Conservation (phyloP, 2,113 vertebrate genomes). For the Plectropomus leopardus region DNA sequence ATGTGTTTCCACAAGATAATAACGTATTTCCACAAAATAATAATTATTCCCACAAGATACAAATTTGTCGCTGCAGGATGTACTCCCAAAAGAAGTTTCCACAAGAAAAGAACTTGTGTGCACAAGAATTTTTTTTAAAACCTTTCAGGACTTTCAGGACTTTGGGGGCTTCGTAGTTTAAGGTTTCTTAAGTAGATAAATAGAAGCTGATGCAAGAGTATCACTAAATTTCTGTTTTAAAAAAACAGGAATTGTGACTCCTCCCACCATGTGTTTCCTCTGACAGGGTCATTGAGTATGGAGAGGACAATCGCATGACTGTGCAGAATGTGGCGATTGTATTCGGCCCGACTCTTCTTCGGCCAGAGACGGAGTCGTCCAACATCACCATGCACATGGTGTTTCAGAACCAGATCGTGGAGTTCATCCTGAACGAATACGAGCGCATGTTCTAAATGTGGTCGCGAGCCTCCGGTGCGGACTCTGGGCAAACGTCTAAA, state of each 20-base stretch:
- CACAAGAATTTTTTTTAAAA: too few relatives aligned
- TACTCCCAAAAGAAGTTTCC: too few relatives aligned
- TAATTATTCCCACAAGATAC: too few relatives aligned
- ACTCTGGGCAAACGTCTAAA: background rate
- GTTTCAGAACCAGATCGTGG: constrained; percentile 98
- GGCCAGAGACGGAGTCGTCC: constrained; percentile 87
- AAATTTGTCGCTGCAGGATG: too few relatives aligned
- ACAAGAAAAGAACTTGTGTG: too few relatives aligned
- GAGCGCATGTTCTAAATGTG: constrained; percentile 87
- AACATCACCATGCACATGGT: constrained; percentile 95
- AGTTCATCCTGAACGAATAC: constrained; percentile 92
- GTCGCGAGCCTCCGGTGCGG: constrained; percentile 18
- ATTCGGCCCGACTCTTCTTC: constrained; percentile 94
- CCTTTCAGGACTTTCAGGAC: too few relatives aligned
- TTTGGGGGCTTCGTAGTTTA: background rate
- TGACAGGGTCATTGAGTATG: constrained; percentile 87
- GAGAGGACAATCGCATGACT: constrained; percentile 94
- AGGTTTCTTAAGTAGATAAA: background rate
- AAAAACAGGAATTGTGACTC: background rate
- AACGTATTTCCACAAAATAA: too few relatives aligned
- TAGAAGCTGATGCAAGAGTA: background rate
- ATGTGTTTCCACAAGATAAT: too few relatives aligned
- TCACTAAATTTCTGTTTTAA: background rate
- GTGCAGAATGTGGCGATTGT: constrained; percentile 95
- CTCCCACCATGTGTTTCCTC: constrained; percentile 2